Base-by-base conservation (phyloP, 2,797 vertebrate species). In the Rhabdomys pumilio region DNA sequence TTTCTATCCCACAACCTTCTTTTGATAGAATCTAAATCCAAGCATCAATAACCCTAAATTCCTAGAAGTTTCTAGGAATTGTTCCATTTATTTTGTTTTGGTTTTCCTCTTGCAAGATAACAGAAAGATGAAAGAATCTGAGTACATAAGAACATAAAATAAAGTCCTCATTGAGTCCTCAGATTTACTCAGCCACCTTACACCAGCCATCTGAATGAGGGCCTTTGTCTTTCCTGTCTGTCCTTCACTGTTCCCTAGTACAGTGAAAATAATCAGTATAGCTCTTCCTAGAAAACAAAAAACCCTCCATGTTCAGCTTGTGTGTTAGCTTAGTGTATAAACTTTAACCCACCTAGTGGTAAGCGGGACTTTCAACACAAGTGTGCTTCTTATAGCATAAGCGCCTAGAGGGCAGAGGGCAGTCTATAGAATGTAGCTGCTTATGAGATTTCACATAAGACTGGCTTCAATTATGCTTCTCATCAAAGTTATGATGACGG, bases 51-150 rank as follows among this genome's bases (percentile, higher is more conserved):
- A 79, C 41, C 67, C 10, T 90, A 86, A 41, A 85, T 67, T 91
- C 20, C 20, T 76, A 0, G 38, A 92, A 34, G 17, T 75, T 97
- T 94, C 38, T 20, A 3, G 38, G 85, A 26, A 95, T 38, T 8
- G 6, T 8, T 12, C 9, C 6, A 26, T 77, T 80, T 57, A n/a
- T 26, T 81, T 90, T 50, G 20, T 65, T 47, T 79, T 79, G 41
- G 22, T 61, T 80, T 76, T 47, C 10, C 38, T 8, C 61, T 86
- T 22, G 67, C 29, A 53, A 89, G 13, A 77, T 69, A 63, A 93
- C 81, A 96, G 88, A 17, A 90, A 91, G 77, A 97, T 91, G 81
- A 88, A 97, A 88, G 73, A 82, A 47, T 15, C n/a, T 84, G 55
- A 96, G 88, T 59, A 11, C 24, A 82, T 67, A 84, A 61, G 14